phyloP scores from a whole-genome alignment of 1,140 invertebrate species.

The Limonius californicus region DNA sequence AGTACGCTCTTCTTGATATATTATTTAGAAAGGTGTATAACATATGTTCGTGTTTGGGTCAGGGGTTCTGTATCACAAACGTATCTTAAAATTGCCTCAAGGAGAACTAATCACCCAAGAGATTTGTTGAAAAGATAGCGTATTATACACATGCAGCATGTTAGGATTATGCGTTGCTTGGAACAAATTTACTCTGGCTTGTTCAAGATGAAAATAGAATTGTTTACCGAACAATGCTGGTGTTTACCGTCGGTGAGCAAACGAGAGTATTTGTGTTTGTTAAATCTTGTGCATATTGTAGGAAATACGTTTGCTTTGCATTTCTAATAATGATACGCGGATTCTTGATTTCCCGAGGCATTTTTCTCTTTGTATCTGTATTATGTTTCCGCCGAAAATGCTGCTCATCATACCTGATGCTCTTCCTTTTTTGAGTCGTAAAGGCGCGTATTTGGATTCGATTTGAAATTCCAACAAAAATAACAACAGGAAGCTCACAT shows the following conservation, averaged over 20 bases:
- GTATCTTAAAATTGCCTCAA: too few species aligned
- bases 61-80: too few species aligned
- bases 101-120: too few species aligned
- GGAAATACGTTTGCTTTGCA: conserved; percentile 2
- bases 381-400: neutral
- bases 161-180: neutral
- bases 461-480: too few species aligned
- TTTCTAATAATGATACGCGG: neutral
- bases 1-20: too few species aligned
- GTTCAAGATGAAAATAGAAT: conserved; percentile 2
- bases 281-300: conserved; percentile 14
- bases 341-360: conserved; percentile 11
- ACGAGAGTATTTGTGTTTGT: conserved; percentile 14
- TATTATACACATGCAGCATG: too few species aligned
- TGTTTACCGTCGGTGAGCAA: neutral
- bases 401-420: neutral
- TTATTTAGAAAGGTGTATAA: too few species aligned
- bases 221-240: conserved; percentile 1
- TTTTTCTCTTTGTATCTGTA: conserved; percentile 1
- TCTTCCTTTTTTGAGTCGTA: neutral
- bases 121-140: too few species aligned
- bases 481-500: too few species aligned
- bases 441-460: too few species aligned
- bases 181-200: neutral
- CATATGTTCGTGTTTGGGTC: too few species aligned